Evolutionary conservation across 1,140 invertebrate genomes (phyloP), one percentile per base, ranked within the genome.

Genomic region (Phthorimaea operculella): DNA sequence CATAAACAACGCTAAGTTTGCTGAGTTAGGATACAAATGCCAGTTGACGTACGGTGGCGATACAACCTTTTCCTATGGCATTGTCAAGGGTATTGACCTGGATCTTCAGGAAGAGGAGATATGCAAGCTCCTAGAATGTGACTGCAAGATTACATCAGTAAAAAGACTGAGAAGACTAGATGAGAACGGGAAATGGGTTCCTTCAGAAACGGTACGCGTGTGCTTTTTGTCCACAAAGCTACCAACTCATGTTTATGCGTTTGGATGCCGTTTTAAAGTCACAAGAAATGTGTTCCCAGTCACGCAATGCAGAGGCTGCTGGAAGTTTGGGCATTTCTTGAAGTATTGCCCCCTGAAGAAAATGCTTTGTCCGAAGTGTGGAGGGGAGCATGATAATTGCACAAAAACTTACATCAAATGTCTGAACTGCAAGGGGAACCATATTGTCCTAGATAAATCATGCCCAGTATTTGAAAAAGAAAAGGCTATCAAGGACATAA

Each of bases 261-360:
- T 57, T 54, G 57, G 50, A 6, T 55, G 51, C 21, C 18, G 58
- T 14, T 55, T 63, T 0, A 55, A 57, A 12, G 63, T 74, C 3
- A 58, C 63, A n/a, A 55, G 51, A 1, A 71, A 62, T 16, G 33
- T 67, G 15, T 68, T 69, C 28, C 66, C 71, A 4, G 68, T 74
- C 2, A 60, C 64, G 0, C 69, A 74, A 51, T 72, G 72, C 42
- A 63, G 63, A 0, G 52, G 47, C 12, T 73, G 66, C 21, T 72
- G 70, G 67, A 58, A 49, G 39, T 61, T 59, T 51, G 67, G 64
- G 3, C 65, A 72, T 36, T 48, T 47, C 0, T 6, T 53, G 0
- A 59, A 58, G 17, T 47, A 50, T 7, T 70, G 67, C 17, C 56
- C 62, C 1, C 48, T 56, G 10, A 50, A 49, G 17, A 68, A 61